Conservation (phyloP, 2,888 invertebrate genomes). For the Andrena praecox region DNA sequence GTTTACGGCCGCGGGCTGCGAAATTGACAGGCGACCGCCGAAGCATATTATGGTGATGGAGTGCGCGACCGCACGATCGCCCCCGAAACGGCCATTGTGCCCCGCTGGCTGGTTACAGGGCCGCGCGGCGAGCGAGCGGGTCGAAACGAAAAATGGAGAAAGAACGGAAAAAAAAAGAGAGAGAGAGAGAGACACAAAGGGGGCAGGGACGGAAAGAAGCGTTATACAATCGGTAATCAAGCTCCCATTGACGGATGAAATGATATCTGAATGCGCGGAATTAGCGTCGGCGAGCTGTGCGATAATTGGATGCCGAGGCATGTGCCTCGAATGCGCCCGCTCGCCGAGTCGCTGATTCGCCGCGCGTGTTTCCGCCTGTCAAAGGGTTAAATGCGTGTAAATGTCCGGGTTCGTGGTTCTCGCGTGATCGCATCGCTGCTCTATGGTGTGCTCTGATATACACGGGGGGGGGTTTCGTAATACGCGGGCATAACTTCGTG, state of each 20-base stretch:
- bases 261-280: conserved; percentile 80
- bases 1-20: conserved; percentile 68
- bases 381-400: conserved; percentile 81
- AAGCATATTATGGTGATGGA: conserved; percentile 70
- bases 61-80: conserved; percentile 66
- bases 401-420: conserved; percentile 73
- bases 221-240: conserved; percentile 79
- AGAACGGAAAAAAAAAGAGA: background rate
- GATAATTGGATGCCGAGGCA: conserved; percentile 78
- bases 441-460: conserved; percentile 53
- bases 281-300: conserved; percentile 77
- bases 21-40: conserved; percentile 72
- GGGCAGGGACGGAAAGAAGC: conserved; percentile 53
- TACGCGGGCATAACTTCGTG: too few relatives aligned
- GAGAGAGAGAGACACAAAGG: conserved; percentile 7
- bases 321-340: conserved; percentile 69
- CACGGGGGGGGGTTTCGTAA: conserved; percentile 30
- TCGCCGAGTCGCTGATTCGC: conserved; percentile 69
- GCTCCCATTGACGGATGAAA: conserved; percentile 78
- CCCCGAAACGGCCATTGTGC: conserved; percentile 59
- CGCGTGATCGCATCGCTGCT: conserved; percentile 70
- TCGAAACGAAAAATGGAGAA: conserved; percentile 15
- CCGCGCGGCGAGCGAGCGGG: background rate
- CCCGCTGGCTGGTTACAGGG: conserved; percentile 7
- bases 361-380: conserved; percentile 75